phyloP scores from a whole-genome alignment of 2,888 invertebrate species.

The Hecatera dysodea region DNA sequence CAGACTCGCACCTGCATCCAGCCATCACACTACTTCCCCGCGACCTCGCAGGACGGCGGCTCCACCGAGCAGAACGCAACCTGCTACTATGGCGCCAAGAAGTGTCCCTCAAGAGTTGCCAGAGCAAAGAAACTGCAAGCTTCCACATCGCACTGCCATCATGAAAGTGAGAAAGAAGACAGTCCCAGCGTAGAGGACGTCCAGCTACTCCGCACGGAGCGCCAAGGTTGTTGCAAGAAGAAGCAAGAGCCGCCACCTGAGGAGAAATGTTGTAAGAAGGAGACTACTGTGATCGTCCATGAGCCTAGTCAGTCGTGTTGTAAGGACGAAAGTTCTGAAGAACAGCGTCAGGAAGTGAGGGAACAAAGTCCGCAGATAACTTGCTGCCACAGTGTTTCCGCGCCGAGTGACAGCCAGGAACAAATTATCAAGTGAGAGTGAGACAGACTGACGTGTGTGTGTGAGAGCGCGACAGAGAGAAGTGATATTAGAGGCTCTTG shows the following conservation, averaged over 20 bases:
- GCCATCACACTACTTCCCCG: conserved; percentile 86
- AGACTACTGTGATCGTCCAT: conserved; percentile 64
- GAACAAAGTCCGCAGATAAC: conserved; percentile 84
- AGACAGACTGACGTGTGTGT: conserved; percentile 12
- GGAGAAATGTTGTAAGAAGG: conserved; percentile 72
- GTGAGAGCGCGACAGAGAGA: background rate
- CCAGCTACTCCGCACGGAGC: conserved; percentile 78
- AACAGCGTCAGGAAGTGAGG: conserved; percentile 67
- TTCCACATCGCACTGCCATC: conserved; percentile 68
- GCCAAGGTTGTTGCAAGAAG: conserved; percentile 81
- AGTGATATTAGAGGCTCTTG: conserved; percentile 46
- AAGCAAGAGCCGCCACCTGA: conserved; percentile 78
- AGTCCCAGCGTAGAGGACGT: conserved; percentile 83
- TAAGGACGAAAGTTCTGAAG: conserved; percentile 62
- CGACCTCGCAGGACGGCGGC: conserved; percentile 74
- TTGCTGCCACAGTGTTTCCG: conserved; percentile 79
- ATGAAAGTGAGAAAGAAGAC: conserved; percentile 81
- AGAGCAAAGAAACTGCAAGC: conserved; percentile 74
- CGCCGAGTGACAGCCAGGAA: conserved; percentile 83
- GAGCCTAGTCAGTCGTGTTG: conserved; percentile 62
- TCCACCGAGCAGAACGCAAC: conserved; percentile 71
- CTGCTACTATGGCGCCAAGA: conserved; percentile 84
- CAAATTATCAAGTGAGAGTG: conserved; percentile 79
- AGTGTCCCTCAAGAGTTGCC: conserved; percentile 85
- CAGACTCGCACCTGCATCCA: conserved; percentile 86